These are phyloP conservation scores for Sinocyclocheilus anophthalmus DNA, from an alignment of 2,113 vertebrate genomes.

Conservation along the genomic window DNA sequence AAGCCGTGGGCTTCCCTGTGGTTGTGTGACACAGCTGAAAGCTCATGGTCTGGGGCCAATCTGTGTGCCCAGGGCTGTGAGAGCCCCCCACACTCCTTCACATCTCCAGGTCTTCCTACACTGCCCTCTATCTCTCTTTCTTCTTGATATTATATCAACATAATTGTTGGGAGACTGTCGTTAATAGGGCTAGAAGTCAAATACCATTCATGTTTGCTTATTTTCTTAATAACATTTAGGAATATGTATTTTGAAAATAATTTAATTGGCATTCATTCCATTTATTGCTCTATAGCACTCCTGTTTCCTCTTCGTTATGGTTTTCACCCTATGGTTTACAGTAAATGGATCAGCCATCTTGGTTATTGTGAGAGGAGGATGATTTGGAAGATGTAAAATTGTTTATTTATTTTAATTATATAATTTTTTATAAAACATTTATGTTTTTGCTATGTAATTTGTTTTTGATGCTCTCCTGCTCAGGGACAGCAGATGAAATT, in stretches of 20 bases:
- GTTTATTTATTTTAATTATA: too few relatives aligned
- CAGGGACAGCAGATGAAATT: too few relatives aligned
- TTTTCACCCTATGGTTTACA: not conserved
- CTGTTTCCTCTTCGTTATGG: not conserved
- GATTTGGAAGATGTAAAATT: not conserved
- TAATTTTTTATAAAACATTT: too few relatives aligned
- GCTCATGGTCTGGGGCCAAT: too few relatives aligned
- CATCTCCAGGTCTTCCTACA: not conserved
- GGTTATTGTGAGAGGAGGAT: too few relatives aligned
- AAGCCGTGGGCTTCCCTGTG: too few relatives aligned
- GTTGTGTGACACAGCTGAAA: too few relatives aligned
- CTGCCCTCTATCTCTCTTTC: not conserved
- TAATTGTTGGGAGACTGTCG: not conserved
- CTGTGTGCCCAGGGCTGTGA: too few relatives aligned
- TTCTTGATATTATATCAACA: slow-evolving; percentile 37
- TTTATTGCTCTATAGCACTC: not conserved
- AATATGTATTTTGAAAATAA: not conserved
- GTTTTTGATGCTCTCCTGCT: too few relatives aligned
- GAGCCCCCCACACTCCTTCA: not conserved
- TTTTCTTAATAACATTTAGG: not conserved
- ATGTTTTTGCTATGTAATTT: too few relatives aligned
- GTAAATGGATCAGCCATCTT: not conserved
- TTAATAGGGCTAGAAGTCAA: not conserved
- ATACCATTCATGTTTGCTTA: not conserved
- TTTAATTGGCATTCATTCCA: not conserved